Conservation (phyloP, 53 echinoderm and acorn worm genomes). For the Luidia sarsii region DNA sequence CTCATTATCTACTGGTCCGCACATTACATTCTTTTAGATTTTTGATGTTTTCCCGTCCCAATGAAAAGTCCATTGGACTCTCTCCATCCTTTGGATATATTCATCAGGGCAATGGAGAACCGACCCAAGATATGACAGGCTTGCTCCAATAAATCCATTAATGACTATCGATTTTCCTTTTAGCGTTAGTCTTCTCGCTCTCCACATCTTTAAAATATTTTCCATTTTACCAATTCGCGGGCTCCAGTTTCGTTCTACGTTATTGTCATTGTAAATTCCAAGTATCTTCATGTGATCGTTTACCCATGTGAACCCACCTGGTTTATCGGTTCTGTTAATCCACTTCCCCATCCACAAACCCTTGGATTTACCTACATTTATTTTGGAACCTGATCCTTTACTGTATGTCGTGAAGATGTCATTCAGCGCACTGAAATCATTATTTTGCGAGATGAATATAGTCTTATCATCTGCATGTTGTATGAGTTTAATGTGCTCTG, state of each 20-base stretch:
- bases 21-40: neutral
- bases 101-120: neutral
- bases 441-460: neutral
- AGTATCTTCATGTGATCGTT: neutral
- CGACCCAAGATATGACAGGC: neutral
- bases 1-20: neutral
- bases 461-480: conserved; percentile 16
- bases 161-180: neutral
- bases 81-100: conserved; percentile 1
- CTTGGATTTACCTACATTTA: neutral
- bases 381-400: conserved; percentile 7
- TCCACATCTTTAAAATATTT: neutral
- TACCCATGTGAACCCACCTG: neutral
- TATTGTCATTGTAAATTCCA: neutral
- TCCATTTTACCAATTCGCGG: neutral
- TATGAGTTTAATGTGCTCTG: neutral
- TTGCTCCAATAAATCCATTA: neutral
- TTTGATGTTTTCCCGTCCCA: neutral
- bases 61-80: neutral
- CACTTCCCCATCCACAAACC: neutral
- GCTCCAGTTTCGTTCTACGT: neutral
- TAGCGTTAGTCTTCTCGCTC: neutral
- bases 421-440: conserved; percentile 1
- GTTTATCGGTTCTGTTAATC: neutral
- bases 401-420: neutral